These are phyloP conservation scores for Andrena haemorrhoa DNA, from an alignment of 2,888 invertebrate species.

Conservation along the genomic window DNA sequence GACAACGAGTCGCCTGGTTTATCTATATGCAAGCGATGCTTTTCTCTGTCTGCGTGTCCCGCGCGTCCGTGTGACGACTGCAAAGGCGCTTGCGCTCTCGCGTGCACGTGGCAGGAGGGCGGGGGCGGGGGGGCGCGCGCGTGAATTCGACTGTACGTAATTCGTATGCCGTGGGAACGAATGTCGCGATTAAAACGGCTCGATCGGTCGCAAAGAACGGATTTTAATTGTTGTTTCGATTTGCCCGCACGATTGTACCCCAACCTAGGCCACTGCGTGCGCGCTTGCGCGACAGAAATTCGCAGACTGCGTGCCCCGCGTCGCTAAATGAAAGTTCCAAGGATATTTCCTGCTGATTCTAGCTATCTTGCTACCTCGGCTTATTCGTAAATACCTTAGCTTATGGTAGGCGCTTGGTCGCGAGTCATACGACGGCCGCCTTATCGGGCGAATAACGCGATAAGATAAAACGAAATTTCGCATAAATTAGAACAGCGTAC, in stretches of 20 bases:
- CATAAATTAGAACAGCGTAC: background rate
- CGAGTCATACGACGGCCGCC: background rate
- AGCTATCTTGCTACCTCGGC: too few species aligned
- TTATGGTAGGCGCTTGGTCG: too few species aligned
- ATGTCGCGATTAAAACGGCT: constrained; percentile 34
- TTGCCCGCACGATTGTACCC: constrained; percentile 18
- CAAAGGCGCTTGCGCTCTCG: constrained; percentile 51
- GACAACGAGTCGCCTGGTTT: constrained; percentile 77
- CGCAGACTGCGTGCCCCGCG: background rate
- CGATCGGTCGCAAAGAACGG: constrained; percentile 29
- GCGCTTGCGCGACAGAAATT: background rate
- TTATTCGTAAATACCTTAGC: too few species aligned
- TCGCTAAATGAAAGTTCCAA: background rate
- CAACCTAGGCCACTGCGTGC: background rate
- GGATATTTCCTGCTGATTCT: background rate
- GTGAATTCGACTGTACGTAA: constrained; percentile 47
- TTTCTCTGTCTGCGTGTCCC: constrained; percentile 46
- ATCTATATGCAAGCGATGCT: constrained; percentile 70
- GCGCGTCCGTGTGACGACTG: constrained; percentile 41
- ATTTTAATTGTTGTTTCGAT: constrained; percentile 37
- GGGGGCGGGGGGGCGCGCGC: constrained; percentile 7
- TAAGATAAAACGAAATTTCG: background rate
- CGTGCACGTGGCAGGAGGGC: constrained; percentile 12
- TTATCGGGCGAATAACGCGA: background rate
- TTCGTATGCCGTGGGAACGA: constrained; percentile 43